Base-by-base conservation (phyloP, 1,140 invertebrate species). In the Tetragonula clypearis region DNA sequence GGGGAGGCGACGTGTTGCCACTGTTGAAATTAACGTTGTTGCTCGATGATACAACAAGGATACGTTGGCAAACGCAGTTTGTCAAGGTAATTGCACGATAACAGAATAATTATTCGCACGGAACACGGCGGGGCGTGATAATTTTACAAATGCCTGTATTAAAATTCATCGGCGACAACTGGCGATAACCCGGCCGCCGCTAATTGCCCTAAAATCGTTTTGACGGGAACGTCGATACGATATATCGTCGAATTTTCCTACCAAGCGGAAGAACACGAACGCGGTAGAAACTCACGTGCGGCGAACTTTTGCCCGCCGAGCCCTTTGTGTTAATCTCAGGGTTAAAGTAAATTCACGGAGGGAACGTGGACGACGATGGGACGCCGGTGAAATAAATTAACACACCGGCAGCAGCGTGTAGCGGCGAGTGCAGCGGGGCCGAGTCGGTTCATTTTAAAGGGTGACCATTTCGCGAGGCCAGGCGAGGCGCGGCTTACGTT, bases 381-480 rank as follows among this genome's bases (percentile, higher is more conserved):
- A 5, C 23, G 55, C 19, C 11, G 19, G 12, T 8, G 21, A 66
- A 71, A 71, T 53, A 49, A 78, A 71, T 78, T 78, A 78, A 30
- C 75, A 19, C 55, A 9, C 41, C 41, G 41, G 41, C 6, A 49
- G 41, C 6, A 49, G 41, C 41, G 41, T 41, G 41, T 41, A 41
- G 41, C 41, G 41, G 9, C 41, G 41, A 49, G 35, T 35, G 35
- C 60, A 55, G 73, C 66, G 12, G 11, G 35, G 3, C 73, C 73
- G 55, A 75, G 26, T 35, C 21, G 21, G 65, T 35, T 35, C 35
- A 65, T 79, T 71, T 83, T 15, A 41, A n/a, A 69, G 41, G 76
- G 23, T n/a, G 23, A 23, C 2, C 23, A 14, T 30, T 21, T 15
- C 76, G 76, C 41, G 76, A 11, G 53, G 30, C 49, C 30, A 56